These are phyloP conservation scores for Apomyelois bistriatella DNA, from an alignment of 2,888 invertebrate species.

Conservation along the genomic window DNA sequence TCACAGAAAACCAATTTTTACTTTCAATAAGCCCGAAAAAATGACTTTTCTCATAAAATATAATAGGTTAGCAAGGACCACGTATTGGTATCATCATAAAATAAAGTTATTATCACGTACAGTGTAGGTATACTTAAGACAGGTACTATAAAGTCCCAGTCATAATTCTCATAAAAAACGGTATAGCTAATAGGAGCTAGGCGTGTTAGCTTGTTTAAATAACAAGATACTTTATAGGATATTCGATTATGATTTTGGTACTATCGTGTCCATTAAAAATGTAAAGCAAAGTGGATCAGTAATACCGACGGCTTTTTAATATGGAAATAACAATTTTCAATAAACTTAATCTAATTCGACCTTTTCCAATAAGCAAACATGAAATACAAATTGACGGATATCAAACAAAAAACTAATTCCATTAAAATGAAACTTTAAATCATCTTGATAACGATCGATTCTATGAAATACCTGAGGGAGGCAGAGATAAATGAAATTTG, in stretches of 20 bases:
- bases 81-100: neutral
- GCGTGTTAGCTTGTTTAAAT: too few species aligned
- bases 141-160: too few species aligned
- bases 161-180: too few species aligned
- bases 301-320: too few species aligned
- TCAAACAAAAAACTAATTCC: conserved; percentile 35
- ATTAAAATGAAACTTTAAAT: conserved; percentile 56
- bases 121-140: too few species aligned
- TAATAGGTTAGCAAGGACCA: neutral
- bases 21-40: neutral
- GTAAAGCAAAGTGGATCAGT: too few species aligned
- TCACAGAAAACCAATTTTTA: neutral
- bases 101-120: neutral
- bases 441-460: conserved; percentile 68
- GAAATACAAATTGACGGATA: conserved; percentile 22
- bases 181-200: too few species aligned
- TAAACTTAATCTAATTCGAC: neutral
- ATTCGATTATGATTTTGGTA: too few species aligned
- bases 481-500: conserved; percentile 74
- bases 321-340: neutral
- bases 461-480: conserved; percentile 65
- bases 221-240: too few species aligned
- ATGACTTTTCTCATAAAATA: neutral
- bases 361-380: conserved; percentile 11
- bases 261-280: too few species aligned